These are phyloP conservation scores for Oegoconia quadripuncta DNA, from an alignment of 2,888 invertebrate species.

Conservation along the genomic window DNA sequence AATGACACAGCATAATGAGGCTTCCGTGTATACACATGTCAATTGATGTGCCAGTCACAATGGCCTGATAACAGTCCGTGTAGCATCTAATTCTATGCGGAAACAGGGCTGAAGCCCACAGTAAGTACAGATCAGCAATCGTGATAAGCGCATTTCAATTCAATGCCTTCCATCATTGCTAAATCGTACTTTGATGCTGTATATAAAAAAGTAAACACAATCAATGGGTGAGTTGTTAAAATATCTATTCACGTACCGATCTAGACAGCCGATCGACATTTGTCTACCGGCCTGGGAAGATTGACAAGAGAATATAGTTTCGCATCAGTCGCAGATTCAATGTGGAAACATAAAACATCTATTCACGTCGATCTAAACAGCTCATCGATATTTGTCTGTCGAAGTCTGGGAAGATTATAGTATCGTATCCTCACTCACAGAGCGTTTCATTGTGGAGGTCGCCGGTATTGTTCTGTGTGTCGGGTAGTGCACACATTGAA, in stretches of 20 bases:
- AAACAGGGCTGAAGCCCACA: conserved; percentile 14
- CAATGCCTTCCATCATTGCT: neutral
- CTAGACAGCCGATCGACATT: too few relatives aligned
- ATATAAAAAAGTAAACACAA: too few relatives aligned
- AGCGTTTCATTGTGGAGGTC: conserved; percentile 33
- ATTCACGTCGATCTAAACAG: conserved; percentile 22
- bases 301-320: too few relatives aligned
- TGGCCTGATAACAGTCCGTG: conserved; percentile 35
- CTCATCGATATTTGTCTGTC: conserved; percentile 29
- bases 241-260: too few relatives aligned
- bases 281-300: too few relatives aligned
- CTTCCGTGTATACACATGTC: conserved; percentile 39
- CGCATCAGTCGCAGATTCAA: too few relatives aligned
- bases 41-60: conserved; percentile 25
- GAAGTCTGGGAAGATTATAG: conserved; percentile 21
- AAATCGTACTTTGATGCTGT: neutral
- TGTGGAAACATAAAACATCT: too few relatives aligned
- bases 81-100: conserved; percentile 35
- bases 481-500: conserved; percentile 31
- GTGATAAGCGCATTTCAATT: conserved; percentile 10
- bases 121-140: conserved; percentile 10
- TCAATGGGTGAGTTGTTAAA: too few relatives aligned
- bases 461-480: conserved; percentile 51
- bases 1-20: conserved; percentile 49
- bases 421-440: neutral